These are phyloP conservation scores for Bombylius major DNA, from an alignment of 2,888 invertebrate genomes.

Conservation along the genomic window DNA sequence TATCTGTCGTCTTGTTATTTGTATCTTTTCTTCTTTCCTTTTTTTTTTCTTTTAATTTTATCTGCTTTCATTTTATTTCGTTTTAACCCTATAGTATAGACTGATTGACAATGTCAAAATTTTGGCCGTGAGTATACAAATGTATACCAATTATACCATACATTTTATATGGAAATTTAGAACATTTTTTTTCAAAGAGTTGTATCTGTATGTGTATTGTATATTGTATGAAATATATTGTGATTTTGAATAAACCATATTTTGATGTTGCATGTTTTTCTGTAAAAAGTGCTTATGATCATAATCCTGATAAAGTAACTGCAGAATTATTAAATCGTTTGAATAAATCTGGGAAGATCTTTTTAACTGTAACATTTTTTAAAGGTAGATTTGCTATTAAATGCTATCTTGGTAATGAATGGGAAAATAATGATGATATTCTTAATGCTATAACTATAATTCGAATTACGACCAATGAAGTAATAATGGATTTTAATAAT, in stretches of 20 bases:
- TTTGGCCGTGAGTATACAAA: too few relatives aligned
- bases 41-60: too few relatives aligned
- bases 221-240: constrained; percentile 65
- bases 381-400: neutral
- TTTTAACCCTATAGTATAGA: too few relatives aligned
- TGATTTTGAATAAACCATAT: constrained; percentile 48
- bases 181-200: too few relatives aligned
- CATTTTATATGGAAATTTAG: too few relatives aligned
- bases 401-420: neutral
- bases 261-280: constrained; percentile 78
- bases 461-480: neutral
- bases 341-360: neutral
- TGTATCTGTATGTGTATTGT: too few relatives aligned
- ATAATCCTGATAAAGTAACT: neutral
- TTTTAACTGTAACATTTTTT: neutral
- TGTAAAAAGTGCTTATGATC: constrained; percentile 42
- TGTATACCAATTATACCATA: too few relatives aligned
- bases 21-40: too few relatives aligned
- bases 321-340: neutral
- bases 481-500: too few relatives aligned
- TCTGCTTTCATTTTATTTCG: too few relatives aligned
- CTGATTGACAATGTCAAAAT: too few relatives aligned
- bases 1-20: too few relatives aligned
- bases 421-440: neutral
- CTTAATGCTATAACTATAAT: neutral